phyloP scores from a whole-genome alignment of 2,797 vertebrate species.

The Arnoldichthys spilopterus region DNA sequence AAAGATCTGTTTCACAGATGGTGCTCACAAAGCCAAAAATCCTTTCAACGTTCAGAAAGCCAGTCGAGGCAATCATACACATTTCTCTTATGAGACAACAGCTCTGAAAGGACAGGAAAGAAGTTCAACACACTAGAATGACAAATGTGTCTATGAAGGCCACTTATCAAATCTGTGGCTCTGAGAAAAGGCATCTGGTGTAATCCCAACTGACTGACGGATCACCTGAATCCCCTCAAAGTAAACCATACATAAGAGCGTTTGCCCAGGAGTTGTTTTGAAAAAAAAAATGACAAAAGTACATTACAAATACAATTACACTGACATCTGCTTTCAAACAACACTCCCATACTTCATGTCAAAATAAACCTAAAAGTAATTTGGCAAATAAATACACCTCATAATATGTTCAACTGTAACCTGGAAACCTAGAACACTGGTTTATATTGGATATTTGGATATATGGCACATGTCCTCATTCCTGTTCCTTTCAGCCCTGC shows the following conservation, averaged over 20 bases:
- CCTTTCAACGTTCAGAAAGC: conserved; percentile 43
- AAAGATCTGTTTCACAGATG: conserved; percentile 49
- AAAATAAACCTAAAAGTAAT: neutral
- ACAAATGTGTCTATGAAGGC: conserved; percentile 76
- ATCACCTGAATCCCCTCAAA: conserved; percentile 75
- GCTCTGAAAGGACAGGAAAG: conserved; percentile 31
- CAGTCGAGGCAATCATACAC: conserved; percentile 41
- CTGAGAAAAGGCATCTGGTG: conserved; percentile 74
- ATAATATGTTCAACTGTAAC: neutral
- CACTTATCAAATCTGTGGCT: conserved; percentile 71
- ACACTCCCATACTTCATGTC: neutral
- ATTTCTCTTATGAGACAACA: conserved; percentile 41
- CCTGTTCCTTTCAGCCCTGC: conserved; percentile 49
- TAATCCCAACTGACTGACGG: conserved; percentile 65
- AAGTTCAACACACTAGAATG: conserved; percentile 56
- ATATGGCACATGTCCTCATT: neutral
- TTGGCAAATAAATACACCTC: neutral
- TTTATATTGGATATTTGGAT: neutral
- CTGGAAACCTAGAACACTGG: neutral
- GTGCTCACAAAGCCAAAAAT: conserved; percentile 31
- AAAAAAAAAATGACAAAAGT: neutral
- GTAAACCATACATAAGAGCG: conserved; percentile 44
- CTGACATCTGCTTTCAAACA: neutral
- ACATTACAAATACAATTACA: neutral
- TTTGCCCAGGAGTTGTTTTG: neutral